A percentile compares a stretch with the other conserved stretches of the same genome.
These are phyloP conservation scores for Andinoacara biseriatus DNA, from an alignment of 2,113 vertebrate genomes.

Conservation along the genomic window DNA sequence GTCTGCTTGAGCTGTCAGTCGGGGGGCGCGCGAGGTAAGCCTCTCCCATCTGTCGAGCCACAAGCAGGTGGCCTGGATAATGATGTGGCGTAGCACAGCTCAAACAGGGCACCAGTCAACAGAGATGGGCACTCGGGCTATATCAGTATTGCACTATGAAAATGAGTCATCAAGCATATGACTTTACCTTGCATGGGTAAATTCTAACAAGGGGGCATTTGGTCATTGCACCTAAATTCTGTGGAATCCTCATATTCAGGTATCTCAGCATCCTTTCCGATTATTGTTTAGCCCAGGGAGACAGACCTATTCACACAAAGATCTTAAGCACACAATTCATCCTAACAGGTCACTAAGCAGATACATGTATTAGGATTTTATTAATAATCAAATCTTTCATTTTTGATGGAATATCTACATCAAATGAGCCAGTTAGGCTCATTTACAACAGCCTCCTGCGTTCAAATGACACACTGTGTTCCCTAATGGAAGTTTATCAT, in stretches of 20 bases:
- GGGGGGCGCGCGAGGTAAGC: slow-evolving; percentile 60
- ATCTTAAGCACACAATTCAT: background rate
- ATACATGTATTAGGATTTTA: background rate
- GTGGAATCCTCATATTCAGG: background rate
- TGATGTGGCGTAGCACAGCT: slow-evolving; percentile 41
- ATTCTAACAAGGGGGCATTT: background rate
- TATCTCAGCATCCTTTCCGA: background rate
- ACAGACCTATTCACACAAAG: background rate
- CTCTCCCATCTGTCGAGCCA: slow-evolving; percentile 59
- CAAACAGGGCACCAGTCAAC: slow-evolving; percentile 33
- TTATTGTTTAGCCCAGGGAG: background rate
- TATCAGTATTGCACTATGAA: slow-evolving; percentile 3
- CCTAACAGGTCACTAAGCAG: background rate
- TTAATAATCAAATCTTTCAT: background rate
- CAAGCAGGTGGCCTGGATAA: slow-evolving; percentile 69
- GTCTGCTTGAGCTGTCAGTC: slow-evolving; percentile 55
- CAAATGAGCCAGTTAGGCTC: background rate
- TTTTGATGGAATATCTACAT: background rate
- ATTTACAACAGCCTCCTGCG: background rate
- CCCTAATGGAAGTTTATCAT: background rate
- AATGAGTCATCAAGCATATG: background rate
- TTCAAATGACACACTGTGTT: background rate
- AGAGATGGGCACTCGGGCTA: background rate
- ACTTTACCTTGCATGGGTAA: background rate
- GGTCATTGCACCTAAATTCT: background rate